A percentile compares a stretch with the other conserved stretches of the same genome.
phyloP scores from a whole-genome alignment of 2,113 vertebrate genomes.

The Rattus norvegicus region GRCr8 NC_086021.1:155489501-155490000 shows the following conservation, averaged over 20 bases:
- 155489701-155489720: slow-evolving; percentile 43
- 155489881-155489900: not conserved
- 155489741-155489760: slow-evolving; percentile 62
- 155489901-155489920: slow-evolving; percentile 56
- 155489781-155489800: slow-evolving; percentile 70
- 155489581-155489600: not conserved
- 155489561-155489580: slow-evolving; percentile 44
- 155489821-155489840: slow-evolving; percentile 62
- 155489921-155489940: not conserved
- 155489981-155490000: not conserved
- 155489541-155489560: slow-evolving; percentile 53
- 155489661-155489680: slow-evolving; percentile 21
- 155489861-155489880: not conserved
- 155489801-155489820: slow-evolving; percentile 46
- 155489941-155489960: not conserved
- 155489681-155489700: slow-evolving; percentile 55
- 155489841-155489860: slow-evolving; percentile 29
- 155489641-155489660: not conserved
- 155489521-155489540: slow-evolving; percentile 65
- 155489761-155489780: slow-evolving; percentile 50
- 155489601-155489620: not conserved
- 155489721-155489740: slow-evolving; percentile 45
- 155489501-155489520: slow-evolving; percentile 64
- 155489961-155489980: not conserved
- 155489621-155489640: slow-evolving; percentile 27